These are phyloP conservation scores for Hiodon alosoides DNA, from an alignment of 2,113 vertebrate species.

Conservation along the genomic window DNA sequence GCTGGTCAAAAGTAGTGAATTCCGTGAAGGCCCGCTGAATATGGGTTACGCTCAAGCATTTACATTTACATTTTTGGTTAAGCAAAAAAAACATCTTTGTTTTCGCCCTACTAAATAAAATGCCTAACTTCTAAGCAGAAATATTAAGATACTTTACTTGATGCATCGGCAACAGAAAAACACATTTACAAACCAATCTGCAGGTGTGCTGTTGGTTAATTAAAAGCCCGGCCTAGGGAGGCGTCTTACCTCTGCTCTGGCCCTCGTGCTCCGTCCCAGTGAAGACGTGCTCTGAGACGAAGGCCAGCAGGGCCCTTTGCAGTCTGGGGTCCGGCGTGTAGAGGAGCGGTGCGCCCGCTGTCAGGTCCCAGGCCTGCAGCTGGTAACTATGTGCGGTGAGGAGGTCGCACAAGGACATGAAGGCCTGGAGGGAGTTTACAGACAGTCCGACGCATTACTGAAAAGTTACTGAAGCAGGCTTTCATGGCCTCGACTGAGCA, in stretches of 20 bases:
- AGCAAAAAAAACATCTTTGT: too few relatives aligned
- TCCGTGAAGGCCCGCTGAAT: neutral
- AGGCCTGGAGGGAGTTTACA: slow-evolving; percentile 60
- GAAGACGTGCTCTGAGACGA: slow-evolving; percentile 68
- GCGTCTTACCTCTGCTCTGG: slow-evolving; percentile 60
- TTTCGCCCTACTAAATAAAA: too few relatives aligned
- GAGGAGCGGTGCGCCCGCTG: slow-evolving; percentile 46
- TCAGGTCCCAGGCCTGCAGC: slow-evolving; percentile 58
- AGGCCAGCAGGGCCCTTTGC: slow-evolving; percentile 73
- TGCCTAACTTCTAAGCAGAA: too few relatives aligned
- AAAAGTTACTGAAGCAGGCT: neutral
- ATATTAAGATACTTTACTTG: too few relatives aligned
- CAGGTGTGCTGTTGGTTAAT: neutral
- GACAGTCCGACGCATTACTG: neutral
- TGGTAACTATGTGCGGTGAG: slow-evolving; percentile 74
- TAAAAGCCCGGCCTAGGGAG: neutral
- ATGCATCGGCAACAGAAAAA: too few relatives aligned
- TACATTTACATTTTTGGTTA: too few relatives aligned
- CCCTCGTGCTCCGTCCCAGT: slow-evolving; percentile 48
- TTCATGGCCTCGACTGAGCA: neutral
- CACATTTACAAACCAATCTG: too few relatives aligned
- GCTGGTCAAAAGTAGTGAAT: slow-evolving; percentile 30
- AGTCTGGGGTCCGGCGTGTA: slow-evolving; percentile 68
- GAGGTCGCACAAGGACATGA: slow-evolving; percentile 75
- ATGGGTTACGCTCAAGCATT: neutral